Conservation (phyloP, 2,888 invertebrate genomes). For the Argyresthia goedartella region DNA sequence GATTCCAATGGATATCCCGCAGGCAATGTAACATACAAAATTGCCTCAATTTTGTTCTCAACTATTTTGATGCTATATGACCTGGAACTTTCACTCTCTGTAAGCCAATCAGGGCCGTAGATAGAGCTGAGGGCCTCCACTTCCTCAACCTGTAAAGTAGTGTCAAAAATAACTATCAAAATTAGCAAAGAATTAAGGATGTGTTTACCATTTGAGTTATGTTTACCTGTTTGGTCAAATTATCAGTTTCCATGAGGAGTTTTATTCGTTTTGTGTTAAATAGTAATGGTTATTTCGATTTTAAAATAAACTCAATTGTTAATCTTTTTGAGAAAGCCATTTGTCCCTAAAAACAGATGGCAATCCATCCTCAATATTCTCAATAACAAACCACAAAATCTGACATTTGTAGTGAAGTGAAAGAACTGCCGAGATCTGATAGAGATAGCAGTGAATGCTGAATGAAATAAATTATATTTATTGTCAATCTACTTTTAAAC, state of each 20-base stretch:
- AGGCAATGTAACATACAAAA: constrained; percentile 75
- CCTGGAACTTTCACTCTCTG: constrained; percentile 66
- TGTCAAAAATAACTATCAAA: background rate
- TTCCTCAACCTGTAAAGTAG: constrained; percentile 70
- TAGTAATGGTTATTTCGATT: too few species aligned
- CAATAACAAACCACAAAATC: too few species aligned
- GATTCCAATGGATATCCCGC: constrained; percentile 73
- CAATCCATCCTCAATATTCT: too few species aligned
- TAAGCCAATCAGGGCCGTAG: constrained; percentile 77
- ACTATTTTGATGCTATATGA: constrained; percentile 73
- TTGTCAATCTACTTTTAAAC: too few species aligned
- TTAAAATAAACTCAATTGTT: too few species aligned
- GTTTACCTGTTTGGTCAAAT: constrained; percentile 14
- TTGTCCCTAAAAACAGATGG: too few species aligned
- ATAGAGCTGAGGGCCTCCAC: constrained; percentile 80
- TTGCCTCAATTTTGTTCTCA: constrained; percentile 60
- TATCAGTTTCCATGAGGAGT: constrained; percentile 10
- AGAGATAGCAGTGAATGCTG: too few species aligned
- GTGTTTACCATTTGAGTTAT: background rate
- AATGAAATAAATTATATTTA: too few species aligned
- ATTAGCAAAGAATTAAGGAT: background rate
- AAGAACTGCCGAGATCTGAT: too few species aligned
- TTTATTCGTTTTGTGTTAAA: too few species aligned
- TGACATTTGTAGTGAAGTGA: too few species aligned
- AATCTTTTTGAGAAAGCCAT: too few species aligned